A percentile compares a stretch with the other conserved stretches of the same genome.
phyloP scores from a whole-genome alignment of 2,888 invertebrate species.

The Esperia sulphurella region DNA sequence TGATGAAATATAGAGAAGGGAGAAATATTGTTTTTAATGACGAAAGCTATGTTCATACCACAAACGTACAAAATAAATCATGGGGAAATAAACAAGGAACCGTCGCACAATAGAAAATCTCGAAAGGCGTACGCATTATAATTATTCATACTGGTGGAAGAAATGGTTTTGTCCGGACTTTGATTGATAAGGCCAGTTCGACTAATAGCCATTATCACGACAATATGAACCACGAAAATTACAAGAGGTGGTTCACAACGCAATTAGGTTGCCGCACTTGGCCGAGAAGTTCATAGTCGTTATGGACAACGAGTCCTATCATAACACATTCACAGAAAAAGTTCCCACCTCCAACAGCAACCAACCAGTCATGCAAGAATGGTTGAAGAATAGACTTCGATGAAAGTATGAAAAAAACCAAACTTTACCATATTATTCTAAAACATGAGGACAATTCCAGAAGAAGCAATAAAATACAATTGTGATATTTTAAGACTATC shows the following conservation, averaged over 20 bases:
- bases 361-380: slow-evolving; percentile 21
- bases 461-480: slow-evolving; percentile 12
- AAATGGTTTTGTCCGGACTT: slow-evolving; percentile 13
- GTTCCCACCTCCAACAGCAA: slow-evolving; percentile 20
- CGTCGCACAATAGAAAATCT: slow-evolving; percentile 12
- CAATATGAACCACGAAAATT: slow-evolving; percentile 27
- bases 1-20: slow-evolving; percentile 5
- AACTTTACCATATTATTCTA: slow-evolving; percentile 19
- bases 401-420: slow-evolving; percentile 14
- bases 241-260: slow-evolving; percentile 10
- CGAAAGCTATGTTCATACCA: slow-evolving; percentile 7
- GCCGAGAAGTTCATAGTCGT: slow-evolving; percentile 6
- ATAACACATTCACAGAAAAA: slow-evolving; percentile 14
- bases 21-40: slow-evolving; percentile 8
- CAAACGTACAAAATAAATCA: too few species aligned
- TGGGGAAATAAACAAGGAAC: background rate
- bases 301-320: slow-evolving; percentile 22
- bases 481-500: slow-evolving; percentile 16
- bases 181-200: slow-evolving; percentile 20
- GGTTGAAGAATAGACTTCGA: slow-evolving; percentile 20
- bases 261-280: slow-evolving; percentile 9
- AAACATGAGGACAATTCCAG: slow-evolving; percentile 14
- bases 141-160: slow-evolving; percentile 13
- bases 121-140: slow-evolving; percentile 19
- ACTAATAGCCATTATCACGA: slow-evolving; percentile 29